Evolutionary conservation across 2,888 invertebrate genomes (phyloP), one percentile per base, ranked within the genome.

Genomic region (Leptinotarsa tumamoca): DNA sequence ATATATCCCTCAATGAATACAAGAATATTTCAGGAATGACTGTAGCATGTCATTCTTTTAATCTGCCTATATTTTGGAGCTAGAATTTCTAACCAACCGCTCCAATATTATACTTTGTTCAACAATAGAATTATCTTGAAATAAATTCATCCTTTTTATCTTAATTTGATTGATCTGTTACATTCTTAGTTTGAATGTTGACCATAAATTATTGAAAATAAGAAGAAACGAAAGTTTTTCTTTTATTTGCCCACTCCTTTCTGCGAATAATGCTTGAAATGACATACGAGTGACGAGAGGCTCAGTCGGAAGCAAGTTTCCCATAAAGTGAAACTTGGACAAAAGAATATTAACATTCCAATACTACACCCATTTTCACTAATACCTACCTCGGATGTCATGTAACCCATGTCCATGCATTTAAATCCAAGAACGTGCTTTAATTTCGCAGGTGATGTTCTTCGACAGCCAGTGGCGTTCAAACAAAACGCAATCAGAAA

Each of bases 371-470:
- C 68, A 54, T 68, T 52, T 68, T 52, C 68, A 52, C 52, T 52
- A 27, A 15, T 50, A 58, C 4, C 23, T 23, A 23, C n/a, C 63
- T 63, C 27, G 63, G 13, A 63, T 43, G 43, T 43, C 63, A 63
- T 63, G 63, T 63, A 7, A 43, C 43, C n/a, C 63, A 56, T 43
- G 68, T 54, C 68, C 18, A 15, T 56, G 43, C 56, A 69, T 18
- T 23, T 56, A 5, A 56, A 56, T 69, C 43, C 69, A 69, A 43
- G 56, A 56, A 69, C 51, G 68, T 51, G 68, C 58, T 54, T 52
- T 50, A 15, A 54, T 23, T 27, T 23, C 1, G 4, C 58, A n/a
- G 54, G 10, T n/a, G 52, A 68, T 23, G 5, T 10, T 63, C 63
- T 63, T 63, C 63, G 63, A 63, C 10, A 63, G 17, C 18, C 63